Evolutionary conservation across 2,888 invertebrate species (phyloP).

Genomic region (Aphidoletes aphidimyza): DNA sequence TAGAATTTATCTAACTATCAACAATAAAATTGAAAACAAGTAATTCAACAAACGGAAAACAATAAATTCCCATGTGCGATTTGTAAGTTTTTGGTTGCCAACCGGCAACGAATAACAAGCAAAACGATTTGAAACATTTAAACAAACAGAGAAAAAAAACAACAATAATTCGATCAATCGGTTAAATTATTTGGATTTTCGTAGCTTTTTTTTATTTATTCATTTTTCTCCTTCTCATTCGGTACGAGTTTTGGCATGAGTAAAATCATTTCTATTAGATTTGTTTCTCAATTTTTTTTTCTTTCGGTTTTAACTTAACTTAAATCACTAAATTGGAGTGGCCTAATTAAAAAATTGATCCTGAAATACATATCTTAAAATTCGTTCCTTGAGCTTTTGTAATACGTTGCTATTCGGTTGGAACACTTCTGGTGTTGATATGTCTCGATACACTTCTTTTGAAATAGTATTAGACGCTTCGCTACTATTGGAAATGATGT

Average conservation of each 20-base stretch:
- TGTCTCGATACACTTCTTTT: neutral
- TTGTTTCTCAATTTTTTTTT: too few relatives aligned
- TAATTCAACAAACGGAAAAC: constrained; percentile 10
- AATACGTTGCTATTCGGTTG: neutral
- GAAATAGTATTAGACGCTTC: neutral
- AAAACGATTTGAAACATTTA: too few relatives aligned
- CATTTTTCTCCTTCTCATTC: too few relatives aligned
- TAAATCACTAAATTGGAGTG: too few relatives aligned
- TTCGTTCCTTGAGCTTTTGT: neutral
- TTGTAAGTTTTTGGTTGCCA: neutral
- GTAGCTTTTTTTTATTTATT: too few relatives aligned
- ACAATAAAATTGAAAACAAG: neutral
- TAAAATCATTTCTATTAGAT: too few relatives aligned
- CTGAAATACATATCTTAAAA: constrained; percentile 18
- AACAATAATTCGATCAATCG: too few relatives aligned
- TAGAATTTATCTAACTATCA: too few relatives aligned
- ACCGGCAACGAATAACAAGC: neutral
- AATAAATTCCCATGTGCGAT: neutral
- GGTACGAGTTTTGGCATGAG: too few relatives aligned
- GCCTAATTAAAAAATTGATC: neutral
- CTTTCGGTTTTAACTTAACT: too few relatives aligned
- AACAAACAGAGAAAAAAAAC: neutral
- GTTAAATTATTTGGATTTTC: too few relatives aligned
- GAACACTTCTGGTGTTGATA: neutral
- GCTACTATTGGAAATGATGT: constrained; percentile 65